Evolutionary conservation across 2,113 vertebrate species (phyloP).

Genomic region (Anarhynchus alexandrinus): DNA sequence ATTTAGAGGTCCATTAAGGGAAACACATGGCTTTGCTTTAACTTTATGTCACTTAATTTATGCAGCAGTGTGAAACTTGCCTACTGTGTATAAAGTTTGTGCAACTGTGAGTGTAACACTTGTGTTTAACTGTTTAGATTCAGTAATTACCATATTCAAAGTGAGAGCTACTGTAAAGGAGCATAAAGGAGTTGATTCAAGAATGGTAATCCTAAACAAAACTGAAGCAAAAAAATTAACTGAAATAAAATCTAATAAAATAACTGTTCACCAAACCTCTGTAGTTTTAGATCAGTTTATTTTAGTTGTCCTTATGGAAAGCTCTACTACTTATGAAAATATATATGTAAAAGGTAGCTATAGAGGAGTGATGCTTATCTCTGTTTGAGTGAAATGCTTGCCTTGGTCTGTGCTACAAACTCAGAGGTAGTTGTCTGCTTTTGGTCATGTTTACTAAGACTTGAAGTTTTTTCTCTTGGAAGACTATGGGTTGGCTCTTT

Average conservation of each 20-base stretch:
- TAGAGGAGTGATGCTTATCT: background rate
- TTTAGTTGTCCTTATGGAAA: background rate
- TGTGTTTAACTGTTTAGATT: background rate
- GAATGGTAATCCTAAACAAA: background rate
- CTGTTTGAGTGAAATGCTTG: background rate
- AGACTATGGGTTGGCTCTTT: background rate
- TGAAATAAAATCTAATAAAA: background rate
- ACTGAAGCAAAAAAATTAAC: background rate
- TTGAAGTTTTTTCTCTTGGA: background rate
- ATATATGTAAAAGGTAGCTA: background rate
- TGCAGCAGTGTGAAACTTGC: background rate
- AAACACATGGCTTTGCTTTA: background rate
- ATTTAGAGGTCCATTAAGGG: background rate
- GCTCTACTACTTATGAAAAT: background rate
- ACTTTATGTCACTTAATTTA: background rate
- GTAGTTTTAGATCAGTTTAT: background rate
- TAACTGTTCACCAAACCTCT: background rate
- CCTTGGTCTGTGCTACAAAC: fast-evolving
- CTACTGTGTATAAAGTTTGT: background rate
- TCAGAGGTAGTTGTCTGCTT: background rate
- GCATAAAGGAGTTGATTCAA: background rate
- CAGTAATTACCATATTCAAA: fast-evolving
- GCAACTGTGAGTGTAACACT: background rate
- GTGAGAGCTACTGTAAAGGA: background rate
- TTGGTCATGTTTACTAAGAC: background rate